phyloP scores from a whole-genome alignment of 2,797 vertebrate genomes.

The Ctenopoma kingsleyae region DNA sequence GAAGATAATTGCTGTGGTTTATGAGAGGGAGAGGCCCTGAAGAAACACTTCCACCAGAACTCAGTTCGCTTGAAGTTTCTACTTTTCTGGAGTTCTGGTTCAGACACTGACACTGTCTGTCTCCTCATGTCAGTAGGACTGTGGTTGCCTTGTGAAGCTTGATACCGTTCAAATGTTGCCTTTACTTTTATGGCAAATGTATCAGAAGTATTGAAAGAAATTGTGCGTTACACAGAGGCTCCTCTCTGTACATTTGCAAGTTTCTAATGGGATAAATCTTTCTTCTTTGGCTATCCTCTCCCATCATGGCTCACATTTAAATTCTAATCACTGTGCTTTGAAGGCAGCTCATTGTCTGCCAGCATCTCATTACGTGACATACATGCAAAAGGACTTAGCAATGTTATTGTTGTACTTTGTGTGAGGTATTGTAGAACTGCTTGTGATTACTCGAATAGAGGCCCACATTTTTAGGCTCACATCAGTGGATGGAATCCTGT shows the following conservation, averaged over 20 bases:
- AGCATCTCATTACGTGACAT: constrained; percentile 71
- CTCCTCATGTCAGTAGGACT: constrained; percentile 43
- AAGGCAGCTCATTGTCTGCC: constrained; percentile 66
- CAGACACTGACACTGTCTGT: constrained; percentile 47
- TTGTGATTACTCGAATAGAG: constrained; percentile 74
- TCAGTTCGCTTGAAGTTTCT: constrained; percentile 53
- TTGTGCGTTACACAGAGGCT: constrained; percentile 42
- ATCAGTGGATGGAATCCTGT: constrained; percentile 61
- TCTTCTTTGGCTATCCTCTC: constrained; percentile 41
- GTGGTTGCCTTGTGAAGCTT: constrained; percentile 44
- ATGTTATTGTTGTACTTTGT: constrained; percentile 73
- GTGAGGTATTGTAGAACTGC: constrained; percentile 68
- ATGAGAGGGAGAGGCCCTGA: constrained; percentile 77
- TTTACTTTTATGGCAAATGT: constrained; percentile 26
- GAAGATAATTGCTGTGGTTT: constrained; percentile 84
- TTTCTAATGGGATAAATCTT: constrained; percentile 51
- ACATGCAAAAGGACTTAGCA: constrained; percentile 59
- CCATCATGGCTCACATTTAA: constrained; percentile 61
- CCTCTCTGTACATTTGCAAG: constrained; percentile 65
- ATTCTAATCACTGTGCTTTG: constrained; percentile 73
- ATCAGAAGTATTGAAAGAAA: constrained; percentile 42
- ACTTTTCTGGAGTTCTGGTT: constrained; percentile 53
- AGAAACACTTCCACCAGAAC: constrained; percentile 77
- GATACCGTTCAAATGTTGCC: constrained; percentile 28
- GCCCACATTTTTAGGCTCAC: constrained; percentile 67